Evolutionary conservation across 2,888 invertebrate species (phyloP), one percentile per base, ranked within the genome.

Genomic region (Adela reaumurella): DNA sequence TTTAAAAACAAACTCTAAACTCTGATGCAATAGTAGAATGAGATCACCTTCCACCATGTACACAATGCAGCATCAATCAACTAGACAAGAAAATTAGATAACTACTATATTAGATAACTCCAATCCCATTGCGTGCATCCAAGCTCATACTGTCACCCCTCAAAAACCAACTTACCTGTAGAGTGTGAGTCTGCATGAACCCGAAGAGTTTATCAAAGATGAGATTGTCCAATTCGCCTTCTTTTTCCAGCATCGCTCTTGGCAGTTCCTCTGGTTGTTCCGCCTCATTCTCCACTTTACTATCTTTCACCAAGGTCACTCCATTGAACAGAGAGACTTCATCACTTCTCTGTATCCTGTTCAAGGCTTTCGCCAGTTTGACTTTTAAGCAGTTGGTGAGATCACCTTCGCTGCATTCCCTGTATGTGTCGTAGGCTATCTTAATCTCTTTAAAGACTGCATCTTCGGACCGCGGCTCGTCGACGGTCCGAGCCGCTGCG

Each of bases 161-260:
- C n/a, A n/a, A n/a, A n/a, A n/a, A n/a, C n/a, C n/a, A n/a, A 24
- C 35, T 65, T 76, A 88, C 88, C 82, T 91, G 90, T 59, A 92
- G 69, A 48, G 90, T 90, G 70, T 91, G 90, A 58, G 86, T 84
- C 68, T 87, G 85, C 70, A 92, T 82, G 72, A 92, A 92, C 60
- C 81, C 84, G 53, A 86, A 76, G 57, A 91, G 71, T 61, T 86
- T 88, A 63, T 90, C 87, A 61, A 88, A 68, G 61, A 93, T 90
- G 70, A 92, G 80, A 55, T 81, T 82, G 65, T 90, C 89, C 48
- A 92, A 72, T 6, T 87, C 85, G 55, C 86, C 84, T 46, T 88
- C 86, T 52, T 83, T 83, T 61, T 90, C 91, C 48, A 86, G 86
- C 52, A 89, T 64, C 43, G 87, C 82, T 58, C 92, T 82, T 0